Conservation (phyloP, 2,888 invertebrate species). For the Apodemia mormo region DNA sequence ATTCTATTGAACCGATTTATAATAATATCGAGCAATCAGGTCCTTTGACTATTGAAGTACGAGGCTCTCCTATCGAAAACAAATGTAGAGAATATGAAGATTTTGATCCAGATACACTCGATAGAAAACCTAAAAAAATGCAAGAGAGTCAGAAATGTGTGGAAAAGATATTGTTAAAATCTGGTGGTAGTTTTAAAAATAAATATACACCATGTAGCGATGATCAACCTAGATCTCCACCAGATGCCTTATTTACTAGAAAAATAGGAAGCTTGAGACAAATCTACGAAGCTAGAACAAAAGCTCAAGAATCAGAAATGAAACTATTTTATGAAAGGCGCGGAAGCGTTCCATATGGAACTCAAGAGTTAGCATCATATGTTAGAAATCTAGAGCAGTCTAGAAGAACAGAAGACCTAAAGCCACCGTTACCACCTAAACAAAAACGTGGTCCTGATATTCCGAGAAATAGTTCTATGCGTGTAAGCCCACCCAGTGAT, state of each 20-base stretch:
- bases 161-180: conserved; percentile 82
- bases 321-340: conserved; percentile 59
- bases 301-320: conserved; percentile 58
- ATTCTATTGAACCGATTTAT: conserved; percentile 79
- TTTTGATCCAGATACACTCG: conserved; percentile 92
- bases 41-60: conserved; percentile 91
- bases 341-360: conserved; percentile 60
- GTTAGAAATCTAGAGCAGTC: conserved; percentile 58
- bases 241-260: conserved; percentile 71
- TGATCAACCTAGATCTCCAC: conserved; percentile 49
- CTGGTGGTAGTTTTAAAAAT: conserved; percentile 87
- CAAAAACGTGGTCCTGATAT: conserved; percentile 55
- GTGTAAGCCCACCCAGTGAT: conserved; percentile 62
- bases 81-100: conserved; percentile 86
- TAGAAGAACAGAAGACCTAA: conserved; percentile 56
- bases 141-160: conserved; percentile 62
- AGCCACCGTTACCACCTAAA: conserved; percentile 72
- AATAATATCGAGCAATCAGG: conserved; percentile 84
- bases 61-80: conserved; percentile 85
- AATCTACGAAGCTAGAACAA: conserved; percentile 88
- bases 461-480: conserved; percentile 50
- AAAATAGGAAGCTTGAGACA: conserved; percentile 88
- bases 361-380: conserved; percentile 58
- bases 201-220: conserved; percentile 62
- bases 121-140: conserved; percentile 84